These are phyloP conservation scores for Malurus alboscapulatus DNA, from an alignment of 2,113 vertebrate species.

Conservation along the genomic window DNA sequence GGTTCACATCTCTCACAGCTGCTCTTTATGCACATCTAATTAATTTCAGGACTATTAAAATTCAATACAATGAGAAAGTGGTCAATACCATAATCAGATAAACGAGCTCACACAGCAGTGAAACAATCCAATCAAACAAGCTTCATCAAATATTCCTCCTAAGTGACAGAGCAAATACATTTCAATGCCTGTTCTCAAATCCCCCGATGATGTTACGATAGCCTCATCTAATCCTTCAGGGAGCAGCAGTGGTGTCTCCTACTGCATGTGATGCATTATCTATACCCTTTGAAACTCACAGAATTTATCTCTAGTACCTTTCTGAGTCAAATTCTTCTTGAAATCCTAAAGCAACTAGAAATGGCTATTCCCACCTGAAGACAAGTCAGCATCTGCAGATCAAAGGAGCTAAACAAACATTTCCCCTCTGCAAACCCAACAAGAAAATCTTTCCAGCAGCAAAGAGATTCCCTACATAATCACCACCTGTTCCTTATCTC, in stretches of 20 bases:
- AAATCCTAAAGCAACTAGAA: constrained; percentile 27
- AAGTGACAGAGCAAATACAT: constrained; percentile 38
- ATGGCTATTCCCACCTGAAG: neutral
- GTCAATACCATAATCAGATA: constrained; percentile 51
- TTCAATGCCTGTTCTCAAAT: constrained; percentile 38
- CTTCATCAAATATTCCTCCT: constrained; percentile 41
- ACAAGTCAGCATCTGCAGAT: neutral
- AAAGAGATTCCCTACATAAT: neutral
- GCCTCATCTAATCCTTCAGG: constrained; percentile 5
- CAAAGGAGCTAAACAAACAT: constrained; percentile 6
- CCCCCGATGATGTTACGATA: neutral
- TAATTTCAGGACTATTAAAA: constrained; percentile 46
- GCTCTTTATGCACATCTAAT: constrained; percentile 29
- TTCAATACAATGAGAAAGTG: constrained; percentile 23
- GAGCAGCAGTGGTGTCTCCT: neutral
- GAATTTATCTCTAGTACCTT: constrained; percentile 26
- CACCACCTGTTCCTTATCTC: neutral
- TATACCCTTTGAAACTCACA: neutral
- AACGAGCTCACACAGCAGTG: constrained; percentile 6
- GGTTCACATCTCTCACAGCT: neutral
- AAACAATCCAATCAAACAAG: constrained; percentile 55
- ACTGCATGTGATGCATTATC: neutral
- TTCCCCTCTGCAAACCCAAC: neutral
- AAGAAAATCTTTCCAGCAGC: neutral
- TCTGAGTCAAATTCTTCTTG: neutral